Base-by-base conservation (phyloP, 2,888 invertebrate genomes). In the Drosophila demipolita region DNA sequence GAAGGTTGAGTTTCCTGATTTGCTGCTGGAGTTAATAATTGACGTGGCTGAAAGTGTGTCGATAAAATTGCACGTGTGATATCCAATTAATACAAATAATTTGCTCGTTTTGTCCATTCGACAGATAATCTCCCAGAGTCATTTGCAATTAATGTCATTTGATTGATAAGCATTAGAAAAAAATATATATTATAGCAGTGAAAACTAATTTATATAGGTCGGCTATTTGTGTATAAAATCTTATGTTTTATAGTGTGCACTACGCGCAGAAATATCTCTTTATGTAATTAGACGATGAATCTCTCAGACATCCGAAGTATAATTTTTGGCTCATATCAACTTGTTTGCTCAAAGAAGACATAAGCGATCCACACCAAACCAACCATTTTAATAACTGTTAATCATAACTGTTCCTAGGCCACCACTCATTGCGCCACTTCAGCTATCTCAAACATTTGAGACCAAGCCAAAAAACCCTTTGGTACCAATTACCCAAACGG, bases 11-110 rank as follows among this genome's bases (percentile, higher is more conserved):
- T 20, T 9, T 55, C 42, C 54, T 66, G 74, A 68, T 84, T 84
- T 64, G 29, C 53, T 67, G 61, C 35, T 32, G 66, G 59, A 60
- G 75, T 78, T 73, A 73, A 79, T 78, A 65, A 66, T 62, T 32
- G 36, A 29, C 33, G 8, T 8, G 49, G 12, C 15, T 49, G 55
- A 20, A 58, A 71, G 75, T 61, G 55, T 60, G 66, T 55, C 66
- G 54, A 78, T 78, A 72, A 72, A 75, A 66, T 84, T 81, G 68
- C 77, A 68, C 61, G 61, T 71, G 61, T 73, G 59, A 73, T 82
- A 79, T 62, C 54, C 70, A 78, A 80, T 76, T 73, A 79, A 73
- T 49, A 36, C 32, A 73, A 81, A 79, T 82, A 66, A 72, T 32
- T 73, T 62, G 29, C 45, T 50, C 23, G 45, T 58, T 38, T 26